phyloP scores from a whole-genome alignment of 2,797 vertebrate species.

The Dromococcyx pavoninus region DNA sequence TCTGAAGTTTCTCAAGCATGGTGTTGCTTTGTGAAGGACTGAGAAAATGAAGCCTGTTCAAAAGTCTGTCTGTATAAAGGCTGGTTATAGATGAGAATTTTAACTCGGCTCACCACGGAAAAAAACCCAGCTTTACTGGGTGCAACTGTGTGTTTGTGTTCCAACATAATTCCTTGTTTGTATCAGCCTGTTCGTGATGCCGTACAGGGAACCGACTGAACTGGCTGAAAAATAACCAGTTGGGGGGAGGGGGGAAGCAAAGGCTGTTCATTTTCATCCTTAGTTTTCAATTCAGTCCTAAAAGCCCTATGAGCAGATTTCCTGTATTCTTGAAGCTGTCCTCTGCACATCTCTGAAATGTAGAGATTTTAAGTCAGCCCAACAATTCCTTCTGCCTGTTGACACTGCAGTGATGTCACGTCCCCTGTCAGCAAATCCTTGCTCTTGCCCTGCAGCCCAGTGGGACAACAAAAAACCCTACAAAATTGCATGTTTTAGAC shows the following conservation, averaged over 20 bases:
- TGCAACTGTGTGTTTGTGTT: not conserved
- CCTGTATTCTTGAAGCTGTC: not conserved
- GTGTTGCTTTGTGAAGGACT: not conserved
- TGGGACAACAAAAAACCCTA: not conserved
- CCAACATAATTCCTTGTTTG: not conserved
- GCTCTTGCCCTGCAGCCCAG: not conserved
- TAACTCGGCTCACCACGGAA: not conserved
- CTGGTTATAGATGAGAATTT: not conserved
- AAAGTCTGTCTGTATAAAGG: not conserved
- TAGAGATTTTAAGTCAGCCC: not conserved
- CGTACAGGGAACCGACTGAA: not conserved
- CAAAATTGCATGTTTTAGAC: not conserved
- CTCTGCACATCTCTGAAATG: not conserved
- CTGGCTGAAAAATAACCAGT: not conserved
- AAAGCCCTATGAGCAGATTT: not conserved
- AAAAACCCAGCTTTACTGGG: not conserved
- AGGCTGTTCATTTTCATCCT: not conserved
- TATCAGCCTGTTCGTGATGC: not conserved
- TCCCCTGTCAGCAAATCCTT: not conserved
- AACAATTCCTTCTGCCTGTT: not conserved
- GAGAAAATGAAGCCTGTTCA: not conserved
- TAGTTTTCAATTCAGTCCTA: not conserved
- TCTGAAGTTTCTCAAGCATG: not conserved
- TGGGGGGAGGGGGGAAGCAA: not conserved
- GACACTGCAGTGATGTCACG: not conserved